Base-by-base conservation (phyloP, 2,888 invertebrate genomes). In the Volucella zonaria region DNA sequence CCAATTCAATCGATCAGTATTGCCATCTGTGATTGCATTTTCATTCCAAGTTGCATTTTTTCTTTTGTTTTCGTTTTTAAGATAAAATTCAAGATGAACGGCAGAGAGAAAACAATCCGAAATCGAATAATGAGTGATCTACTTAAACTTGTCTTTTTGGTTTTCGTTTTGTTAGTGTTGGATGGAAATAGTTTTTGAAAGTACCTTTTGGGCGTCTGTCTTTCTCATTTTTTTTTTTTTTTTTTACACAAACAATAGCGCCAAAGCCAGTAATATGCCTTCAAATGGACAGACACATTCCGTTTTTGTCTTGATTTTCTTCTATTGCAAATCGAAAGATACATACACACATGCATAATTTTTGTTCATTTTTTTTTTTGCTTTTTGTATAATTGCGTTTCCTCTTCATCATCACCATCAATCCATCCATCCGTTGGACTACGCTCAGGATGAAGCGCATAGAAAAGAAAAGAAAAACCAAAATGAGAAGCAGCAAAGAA, bases 311-410 rank as follows among this genome's bases (percentile, higher is more conserved):
- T 59, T 68, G 49, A 76, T 78, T 58, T 78, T 74, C 42, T 59
- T 38, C 15, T 75, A 70, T 79, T 66, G 77, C 73, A 82, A 82
- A 80, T 83, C 75, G 75, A 75, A 83, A 80, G 83, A 83, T 83
- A 83, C 75, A 83, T 83, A 83, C 83, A 23, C 23, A 83, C 80
- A 83, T 75, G 75, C 75, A 80, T 66, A 58, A 67, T 68, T 67
- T 56, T 83, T 76, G 76, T 83, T 83, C 79, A 38, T 38, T 59
- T 66, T 62, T 64, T 64, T 70, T 62, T 59, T 49, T n/a, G n/a
- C 14, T 70, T 66, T 12, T 45, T 31, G 31, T 31, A 31, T 31
- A 31, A 31, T 31, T 31, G 31, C 31, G 31, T 18, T 45, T 45
- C 49, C 40, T 58, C 68, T 67, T 66, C 14, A 45, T 51, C 56